These are phyloP conservation scores for Subacronicta megacephala DNA, from an alignment of 2,888 invertebrate genomes.

Conservation along the genomic window DNA sequence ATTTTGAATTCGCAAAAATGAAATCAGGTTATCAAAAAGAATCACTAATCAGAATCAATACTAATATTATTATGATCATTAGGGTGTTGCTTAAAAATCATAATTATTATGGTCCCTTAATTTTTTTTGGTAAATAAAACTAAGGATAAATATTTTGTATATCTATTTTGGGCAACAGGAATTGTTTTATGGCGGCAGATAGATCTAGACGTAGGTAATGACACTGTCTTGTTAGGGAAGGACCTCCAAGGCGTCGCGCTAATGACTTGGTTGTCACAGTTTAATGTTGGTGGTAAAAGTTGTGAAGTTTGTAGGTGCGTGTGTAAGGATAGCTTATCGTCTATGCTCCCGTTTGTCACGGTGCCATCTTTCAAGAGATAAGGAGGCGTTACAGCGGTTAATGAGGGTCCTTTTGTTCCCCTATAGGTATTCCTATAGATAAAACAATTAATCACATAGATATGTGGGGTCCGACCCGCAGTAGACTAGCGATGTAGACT, in stretches of 20 bases:
- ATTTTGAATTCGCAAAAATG: no score
- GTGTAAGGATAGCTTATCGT: constrained; percentile 24
- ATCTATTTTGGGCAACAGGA: background rate
- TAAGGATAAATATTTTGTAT: no score
- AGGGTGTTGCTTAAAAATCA: no score
- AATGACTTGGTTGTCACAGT: constrained; percentile 23
- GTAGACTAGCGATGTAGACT: no score
- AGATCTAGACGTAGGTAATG: background rate
- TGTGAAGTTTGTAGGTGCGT: constrained; percentile 26
- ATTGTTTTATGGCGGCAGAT: constrained; percentile 6
- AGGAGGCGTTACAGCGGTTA: background rate
- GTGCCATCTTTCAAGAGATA: constrained; percentile 33
- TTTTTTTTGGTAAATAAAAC: no score
- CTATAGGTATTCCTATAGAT: no score
- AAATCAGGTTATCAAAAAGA: no score
- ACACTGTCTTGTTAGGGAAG: constrained; percentile 3
- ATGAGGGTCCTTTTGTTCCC: background rate
- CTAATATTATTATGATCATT: no score
- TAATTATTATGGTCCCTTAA: no score
- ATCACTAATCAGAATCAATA: no score
- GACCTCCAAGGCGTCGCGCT: constrained; percentile 21
- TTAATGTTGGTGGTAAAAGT: constrained; percentile 28
- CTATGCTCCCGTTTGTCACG: constrained; percentile 26
- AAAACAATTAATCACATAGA: no score
- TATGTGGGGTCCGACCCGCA: no score